Base-by-base conservation (phyloP, 2,888 invertebrate species). In the Oxystoma pomonae region DNA sequence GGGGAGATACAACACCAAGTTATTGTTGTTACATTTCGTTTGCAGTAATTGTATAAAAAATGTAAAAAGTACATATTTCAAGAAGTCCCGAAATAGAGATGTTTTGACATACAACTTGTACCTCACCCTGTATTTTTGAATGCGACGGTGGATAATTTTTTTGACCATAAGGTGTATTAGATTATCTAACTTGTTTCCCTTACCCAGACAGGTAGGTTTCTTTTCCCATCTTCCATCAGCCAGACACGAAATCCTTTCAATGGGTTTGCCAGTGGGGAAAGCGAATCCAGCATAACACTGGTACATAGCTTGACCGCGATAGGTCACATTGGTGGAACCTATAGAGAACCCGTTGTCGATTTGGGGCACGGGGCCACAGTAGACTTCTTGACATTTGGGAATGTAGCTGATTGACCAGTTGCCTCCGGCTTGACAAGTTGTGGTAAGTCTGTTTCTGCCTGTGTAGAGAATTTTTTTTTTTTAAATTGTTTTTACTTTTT, bases 271-370 rank as follows among this genome's bases (percentile, higher is more conserved):
- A 59, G 94, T 92, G 2, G 94, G 89, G 76, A 98, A 97, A 59
- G 94, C 94, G 77, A 96, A 96, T 55, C 96, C 97, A 60, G 96
- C 96, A 78, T 98, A 97, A 77, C 97, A 98, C 76, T 96, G 96
- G 78, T 97, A 98, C 78, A 94, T 95, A 61, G 96, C 96, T 69
- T 94, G 85, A 49, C 96, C 97, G 67, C 90, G 87, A 76, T 94
- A 98, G 0, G 96, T 97, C 5, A 98, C 97, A 79, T 97, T 97
- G 1, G 95, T 91, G 0, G 97, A 95, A 57, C 94, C 94, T 77
- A 95, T 95, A 1, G 96, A 96, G 81, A 96, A 97, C 57, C 97
- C 97, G 78, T 97, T 98, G 76, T 96, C 94, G 68, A 98, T 98
- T 85, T 98, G 98, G 61, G 97, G 97, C 57, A 98, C 97, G 20